Evolutionary conservation across 1,140 invertebrate species (phyloP).

Genomic region (Saccostrea glomerata): DNA sequence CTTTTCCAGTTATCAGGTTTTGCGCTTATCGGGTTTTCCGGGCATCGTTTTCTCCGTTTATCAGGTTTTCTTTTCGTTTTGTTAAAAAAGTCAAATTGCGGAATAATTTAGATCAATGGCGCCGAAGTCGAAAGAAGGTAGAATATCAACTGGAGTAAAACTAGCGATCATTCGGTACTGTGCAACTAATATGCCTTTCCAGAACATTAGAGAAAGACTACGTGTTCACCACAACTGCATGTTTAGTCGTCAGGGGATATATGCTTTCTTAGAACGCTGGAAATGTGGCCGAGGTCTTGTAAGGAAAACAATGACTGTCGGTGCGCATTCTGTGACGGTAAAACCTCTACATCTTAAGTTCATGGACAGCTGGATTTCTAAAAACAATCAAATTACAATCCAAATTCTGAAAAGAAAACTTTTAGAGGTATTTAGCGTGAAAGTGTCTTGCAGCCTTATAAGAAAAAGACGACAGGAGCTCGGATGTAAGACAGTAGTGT

Average conservation of each 20-base stretch:
- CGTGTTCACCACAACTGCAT: neutral
- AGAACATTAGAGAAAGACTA: neutral
- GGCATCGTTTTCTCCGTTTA: neutral
- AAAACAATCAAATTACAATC: neutral
- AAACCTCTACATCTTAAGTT: constrained; percentile 17
- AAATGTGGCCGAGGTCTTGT: no score
- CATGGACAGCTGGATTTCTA: neutral
- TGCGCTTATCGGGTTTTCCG: neutral
- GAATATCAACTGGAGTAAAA: neutral
- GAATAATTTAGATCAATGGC: neutral
- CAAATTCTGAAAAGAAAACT: neutral
- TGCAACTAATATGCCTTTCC: neutral
- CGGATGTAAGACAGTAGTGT: no score
- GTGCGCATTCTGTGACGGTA: neutral
- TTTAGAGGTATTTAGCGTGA: neutral
- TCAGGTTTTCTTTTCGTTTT: neutral
- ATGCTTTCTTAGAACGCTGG: no score
- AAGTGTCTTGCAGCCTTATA: neutral
- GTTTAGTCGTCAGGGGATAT: neutral
- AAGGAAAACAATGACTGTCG: neutral
- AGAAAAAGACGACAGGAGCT: no score
- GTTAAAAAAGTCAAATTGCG: neutral
- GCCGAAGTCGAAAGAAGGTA: neutral
- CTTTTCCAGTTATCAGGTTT: neutral
- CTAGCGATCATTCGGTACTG: neutral